Conservation (phyloP, 1,140 invertebrate species). For the Chironomus striatipennis region DNA sequence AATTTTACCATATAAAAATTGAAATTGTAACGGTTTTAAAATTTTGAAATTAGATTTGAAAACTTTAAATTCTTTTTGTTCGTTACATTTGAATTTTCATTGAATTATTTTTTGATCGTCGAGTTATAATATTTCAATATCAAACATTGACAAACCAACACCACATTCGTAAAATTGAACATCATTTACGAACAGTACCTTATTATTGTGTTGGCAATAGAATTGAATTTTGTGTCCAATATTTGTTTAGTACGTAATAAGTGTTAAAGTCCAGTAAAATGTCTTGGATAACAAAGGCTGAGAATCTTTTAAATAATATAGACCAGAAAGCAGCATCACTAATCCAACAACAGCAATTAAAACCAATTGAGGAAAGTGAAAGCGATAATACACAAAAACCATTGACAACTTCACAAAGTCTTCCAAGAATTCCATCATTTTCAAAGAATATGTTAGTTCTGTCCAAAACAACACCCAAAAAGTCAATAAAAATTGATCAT, state of each 20-base stretch:
- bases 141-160: no score
- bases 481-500: neutral
- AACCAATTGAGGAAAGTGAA: constrained; percentile 25
- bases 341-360: constrained; percentile 19
- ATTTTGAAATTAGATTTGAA: no score
- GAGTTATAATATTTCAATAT: no score
- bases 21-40: no score
- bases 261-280: constrained; percentile 39
- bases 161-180: no score
- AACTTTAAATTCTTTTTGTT: no score
- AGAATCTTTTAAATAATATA: constrained; percentile 74
- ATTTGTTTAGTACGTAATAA: neutral
- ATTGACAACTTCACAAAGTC: neutral
- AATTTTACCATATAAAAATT: no score
- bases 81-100: no score
- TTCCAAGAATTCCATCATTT: neutral
- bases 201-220: neutral
- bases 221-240: neutral
- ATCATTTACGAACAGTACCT: no score
- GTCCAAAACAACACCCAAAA: neutral
- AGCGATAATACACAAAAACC: constrained; percentile 24
- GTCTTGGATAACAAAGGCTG: constrained; percentile 79
- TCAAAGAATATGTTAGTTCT: constrained; percentile 5
- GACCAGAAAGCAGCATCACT: constrained; percentile 67
- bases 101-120: no score